A percentile compares a stretch with the other conserved stretches of the same genome.
These are phyloP conservation scores for Poecilia picta DNA, from an alignment of 2,797 vertebrate genomes.

Conservation along the genomic window DNA sequence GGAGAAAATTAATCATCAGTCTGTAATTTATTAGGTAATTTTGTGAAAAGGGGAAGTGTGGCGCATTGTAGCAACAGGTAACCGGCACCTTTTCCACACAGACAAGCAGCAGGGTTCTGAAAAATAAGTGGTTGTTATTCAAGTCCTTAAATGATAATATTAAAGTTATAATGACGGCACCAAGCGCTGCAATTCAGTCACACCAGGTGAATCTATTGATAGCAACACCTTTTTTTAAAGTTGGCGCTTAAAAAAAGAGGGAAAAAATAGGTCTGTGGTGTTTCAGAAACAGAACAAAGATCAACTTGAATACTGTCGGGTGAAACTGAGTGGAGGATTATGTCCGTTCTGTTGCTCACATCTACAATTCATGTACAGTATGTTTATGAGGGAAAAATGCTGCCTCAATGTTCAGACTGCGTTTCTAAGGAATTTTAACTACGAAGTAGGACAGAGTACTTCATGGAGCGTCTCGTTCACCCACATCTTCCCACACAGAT, in stretches of 20 bases:
- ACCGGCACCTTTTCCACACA: background rate
- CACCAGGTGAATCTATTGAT: background rate
- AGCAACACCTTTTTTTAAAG: background rate
- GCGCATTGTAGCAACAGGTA: background rate
- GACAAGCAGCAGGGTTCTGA: background rate
- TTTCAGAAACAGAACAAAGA: slow-evolving; percentile 10
- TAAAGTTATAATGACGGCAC: background rate
- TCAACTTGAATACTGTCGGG: background rate
- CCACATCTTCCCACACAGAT: slow-evolving; percentile 26
- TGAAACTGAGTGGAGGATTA: slow-evolving; percentile 10
- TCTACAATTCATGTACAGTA: background rate
- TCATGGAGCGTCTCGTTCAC: slow-evolving; percentile 18
- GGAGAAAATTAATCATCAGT: background rate
- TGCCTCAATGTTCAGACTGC: background rate
- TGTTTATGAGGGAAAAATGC: background rate
- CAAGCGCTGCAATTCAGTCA: background rate
- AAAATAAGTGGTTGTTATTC: background rate
- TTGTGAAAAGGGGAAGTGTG: background rate
- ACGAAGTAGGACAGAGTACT: slow-evolving; percentile 13
- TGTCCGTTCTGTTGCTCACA: background rate
- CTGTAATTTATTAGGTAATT: background rate
- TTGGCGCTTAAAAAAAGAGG: background rate
- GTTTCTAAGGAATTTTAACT: slow-evolving; percentile 9
- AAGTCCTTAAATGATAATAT: background rate
- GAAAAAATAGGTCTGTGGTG: background rate